A percentile compares a stretch with the other conserved stretches of the same genome.
Conservation (phyloP, 1,140 invertebrate genomes). For the Ganaspis sp. region DNA sequence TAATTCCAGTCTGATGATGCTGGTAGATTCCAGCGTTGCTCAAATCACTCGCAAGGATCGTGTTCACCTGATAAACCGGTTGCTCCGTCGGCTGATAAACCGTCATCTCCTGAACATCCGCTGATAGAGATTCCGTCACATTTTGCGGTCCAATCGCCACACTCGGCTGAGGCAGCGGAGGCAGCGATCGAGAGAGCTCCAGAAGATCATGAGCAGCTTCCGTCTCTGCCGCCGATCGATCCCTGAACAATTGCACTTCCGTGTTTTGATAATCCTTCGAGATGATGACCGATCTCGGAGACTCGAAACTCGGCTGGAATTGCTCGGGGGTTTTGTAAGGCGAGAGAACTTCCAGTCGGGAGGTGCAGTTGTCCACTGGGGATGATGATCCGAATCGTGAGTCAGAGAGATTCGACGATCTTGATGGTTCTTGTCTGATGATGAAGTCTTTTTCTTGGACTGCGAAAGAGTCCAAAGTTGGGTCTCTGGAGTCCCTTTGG, state of each 20-base stretch:
- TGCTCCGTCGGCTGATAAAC: conserved; percentile 70
- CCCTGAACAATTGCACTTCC: conserved; percentile 75
- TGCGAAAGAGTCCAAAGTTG: too few relatives aligned
- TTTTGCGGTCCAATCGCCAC: conserved; percentile 75
- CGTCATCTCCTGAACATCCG: conserved; percentile 72
- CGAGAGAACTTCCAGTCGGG: background rate
- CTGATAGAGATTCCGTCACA: conserved; percentile 71
- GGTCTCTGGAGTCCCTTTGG: too few relatives aligned
- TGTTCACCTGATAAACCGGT: conserved; percentile 72
- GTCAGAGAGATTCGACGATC: background rate
- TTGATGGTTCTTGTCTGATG: background rate
- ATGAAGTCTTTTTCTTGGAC: background rate
- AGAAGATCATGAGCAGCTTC: conserved; percentile 91
- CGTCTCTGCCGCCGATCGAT: conserved; percentile 86
- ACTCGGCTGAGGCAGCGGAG: conserved; percentile 83
- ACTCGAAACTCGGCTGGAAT: background rate
- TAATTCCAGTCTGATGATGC: conserved; percentile 65
- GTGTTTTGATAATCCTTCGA: conserved; percentile 29
- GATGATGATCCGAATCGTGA: background rate
- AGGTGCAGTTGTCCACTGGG: background rate
- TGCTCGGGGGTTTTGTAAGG: background rate
- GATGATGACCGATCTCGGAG: conserved; percentile 13
- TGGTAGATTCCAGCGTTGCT: conserved; percentile 53
- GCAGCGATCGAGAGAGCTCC: conserved; percentile 86
- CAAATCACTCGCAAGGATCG: conserved; percentile 55